Conservation (phyloP, 92 coral and sea anemone species). For the Micromussa lordhowensis region DNA sequence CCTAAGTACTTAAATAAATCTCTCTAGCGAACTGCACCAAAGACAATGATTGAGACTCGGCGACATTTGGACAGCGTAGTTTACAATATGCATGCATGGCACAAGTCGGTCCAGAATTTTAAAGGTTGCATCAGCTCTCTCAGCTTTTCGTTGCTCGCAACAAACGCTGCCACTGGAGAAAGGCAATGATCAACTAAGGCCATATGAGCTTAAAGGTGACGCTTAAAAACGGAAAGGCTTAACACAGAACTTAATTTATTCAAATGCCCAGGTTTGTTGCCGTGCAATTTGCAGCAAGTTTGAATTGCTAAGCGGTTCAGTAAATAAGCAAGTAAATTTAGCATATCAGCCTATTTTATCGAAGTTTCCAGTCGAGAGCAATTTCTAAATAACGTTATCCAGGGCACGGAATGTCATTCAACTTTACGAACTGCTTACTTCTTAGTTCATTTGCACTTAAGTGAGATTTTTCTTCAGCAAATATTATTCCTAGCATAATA, state of each 20-base stretch:
- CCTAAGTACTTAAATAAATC: slow-evolving; percentile 47
- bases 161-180: background rate
- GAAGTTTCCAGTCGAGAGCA: slow-evolving; percentile 47
- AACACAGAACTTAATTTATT: slow-evolving; percentile 31
- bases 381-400: slow-evolving; percentile 1
- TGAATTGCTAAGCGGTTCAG: slow-evolving; percentile 60
- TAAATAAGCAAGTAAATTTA: slow-evolving; percentile 55
- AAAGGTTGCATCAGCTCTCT: background rate
- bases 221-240: slow-evolving; percentile 15
- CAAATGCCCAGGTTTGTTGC: slow-evolving; percentile 33
- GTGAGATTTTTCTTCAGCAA: slow-evolving; percentile 16
- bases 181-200: slow-evolving; percentile 14
- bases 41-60: slow-evolving; percentile 4
- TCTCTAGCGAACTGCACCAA: slow-evolving; percentile 25
- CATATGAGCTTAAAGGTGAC: slow-evolving; percentile 23
- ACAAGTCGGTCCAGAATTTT: background rate
- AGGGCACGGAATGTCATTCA: slow-evolving; percentile 11
- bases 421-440: slow-evolving; percentile 30
- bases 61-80: background rate
- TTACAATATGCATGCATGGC: background rate
- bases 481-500: slow-evolving; percentile 3
- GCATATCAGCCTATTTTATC: slow-evolving; percentile 48
- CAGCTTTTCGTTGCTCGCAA: background rate
- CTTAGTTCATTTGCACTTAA: slow-evolving; percentile 36
- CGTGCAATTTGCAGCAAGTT: slow-evolving; percentile 40